Base-by-base conservation (phyloP, 2,797 vertebrate species). In the Melanotaenia trifasciata region DNA sequence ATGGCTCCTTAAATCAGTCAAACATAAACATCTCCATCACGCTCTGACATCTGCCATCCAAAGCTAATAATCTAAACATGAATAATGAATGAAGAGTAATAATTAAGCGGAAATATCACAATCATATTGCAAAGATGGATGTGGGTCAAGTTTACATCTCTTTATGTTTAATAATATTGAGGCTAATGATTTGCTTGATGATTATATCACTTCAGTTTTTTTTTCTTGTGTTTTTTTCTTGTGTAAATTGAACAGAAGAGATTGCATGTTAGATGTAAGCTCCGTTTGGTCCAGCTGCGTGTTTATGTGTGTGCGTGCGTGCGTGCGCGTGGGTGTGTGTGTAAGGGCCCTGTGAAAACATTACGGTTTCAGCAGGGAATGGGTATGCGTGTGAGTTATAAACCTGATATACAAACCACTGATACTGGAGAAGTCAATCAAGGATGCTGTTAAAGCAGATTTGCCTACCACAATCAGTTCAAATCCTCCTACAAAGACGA, bases 11-110 rank as follows among this genome's bases (percentile, higher is more conserved):
- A 93, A 93, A 91, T 95, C 95, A 96, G 94, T 95, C 95, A 93
- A 94, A 96, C 94, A 96, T 95, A 95, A 96, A 97, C 94, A 96
- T 95, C 94, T 95, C 93, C 90, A 94, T 95, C 95, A 95, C 95
- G 95, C 96, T 96, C 94, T 95, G 94, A 97, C 97, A 98, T 96
- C 96, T 98, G 94, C 92, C 94, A 93, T 92, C 72, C 91, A 87
- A 80, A 90, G 89, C 92, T 95, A 95, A 96, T 96, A 95, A 96
- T 96, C 94, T 93, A 86, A 90, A 83, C 78, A 71, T 90, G 59
- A 94, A 94, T 94, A 85, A 92, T 92, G 60, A 74, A 93, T 89
- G 70, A 70, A 68, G 64, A 58, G 35, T 60, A 28, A 74, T 53
- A 72, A 80, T 64, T 67, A 80, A 62, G 40, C 43, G 74, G 70